Conservation (phyloP, 2,113 vertebrate genomes). For the Benthochromis sp. region DNA sequence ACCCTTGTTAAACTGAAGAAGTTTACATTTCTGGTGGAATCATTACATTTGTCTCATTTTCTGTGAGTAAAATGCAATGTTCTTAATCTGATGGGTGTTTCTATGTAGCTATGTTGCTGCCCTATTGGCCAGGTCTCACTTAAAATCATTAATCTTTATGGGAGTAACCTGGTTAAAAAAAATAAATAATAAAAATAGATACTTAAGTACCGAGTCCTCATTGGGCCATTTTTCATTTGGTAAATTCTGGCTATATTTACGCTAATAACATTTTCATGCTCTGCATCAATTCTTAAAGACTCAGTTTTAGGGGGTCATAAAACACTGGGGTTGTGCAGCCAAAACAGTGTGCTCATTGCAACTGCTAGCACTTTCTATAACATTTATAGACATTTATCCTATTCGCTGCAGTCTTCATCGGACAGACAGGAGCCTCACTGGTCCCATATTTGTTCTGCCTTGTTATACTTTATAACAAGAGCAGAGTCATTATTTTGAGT, state of each 20-base stretch:
- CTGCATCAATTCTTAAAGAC: background rate
- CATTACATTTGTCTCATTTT: background rate
- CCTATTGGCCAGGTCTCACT: background rate
- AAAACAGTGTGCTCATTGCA: background rate
- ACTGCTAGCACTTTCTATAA: background rate
- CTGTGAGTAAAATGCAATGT: background rate
- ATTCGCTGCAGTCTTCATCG: background rate
- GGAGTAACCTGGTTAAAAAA: background rate
- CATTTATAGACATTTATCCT: background rate
- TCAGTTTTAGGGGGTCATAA: background rate
- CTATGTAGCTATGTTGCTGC: background rate
- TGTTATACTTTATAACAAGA: background rate
- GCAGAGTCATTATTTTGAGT: background rate
- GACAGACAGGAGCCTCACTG: background rate
- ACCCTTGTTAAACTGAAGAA: background rate
- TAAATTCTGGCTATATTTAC: background rate
- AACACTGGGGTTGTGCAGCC: background rate
- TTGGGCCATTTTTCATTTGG: background rate
- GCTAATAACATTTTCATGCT: background rate
- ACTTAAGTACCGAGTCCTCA: background rate
- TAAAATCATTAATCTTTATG: background rate
- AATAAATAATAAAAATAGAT: background rate
- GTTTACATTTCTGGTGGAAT: background rate
- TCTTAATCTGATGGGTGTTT: background rate
- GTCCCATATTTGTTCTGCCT: background rate